These are phyloP conservation scores for Oncorhynchus tshawytscha DNA, from an alignment of 2,113 vertebrate genomes.

Conservation along the genomic window DNA sequence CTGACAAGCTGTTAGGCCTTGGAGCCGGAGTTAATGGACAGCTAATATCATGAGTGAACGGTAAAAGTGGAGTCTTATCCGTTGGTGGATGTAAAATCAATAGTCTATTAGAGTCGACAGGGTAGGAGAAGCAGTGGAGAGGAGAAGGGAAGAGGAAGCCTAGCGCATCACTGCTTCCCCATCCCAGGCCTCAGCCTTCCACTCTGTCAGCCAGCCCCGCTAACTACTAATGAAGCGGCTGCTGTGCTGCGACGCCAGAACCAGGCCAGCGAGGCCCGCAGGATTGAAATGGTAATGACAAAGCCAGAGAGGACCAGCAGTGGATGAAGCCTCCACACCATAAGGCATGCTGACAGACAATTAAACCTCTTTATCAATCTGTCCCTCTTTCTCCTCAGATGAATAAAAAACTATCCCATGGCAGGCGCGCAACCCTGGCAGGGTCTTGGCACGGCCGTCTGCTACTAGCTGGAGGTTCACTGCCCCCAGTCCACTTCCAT, in stretches of 20 bases:
- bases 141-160: neutral
- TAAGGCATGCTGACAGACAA: constrained; percentile 79
- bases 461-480: neutral
- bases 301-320: constrained; percentile 61
- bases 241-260: constrained; percentile 53
- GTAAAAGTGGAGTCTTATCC: constrained; percentile 82
- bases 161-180: neutral
- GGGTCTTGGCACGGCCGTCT: neutral
- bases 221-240: constrained; percentile 73
- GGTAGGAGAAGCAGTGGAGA: constrained; percentile 26
- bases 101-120: constrained; percentile 90
- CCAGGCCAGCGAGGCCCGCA: constrained; percentile 55
- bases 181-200: neutral
- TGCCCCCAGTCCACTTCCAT: neutral
- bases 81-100: constrained; percentile 90
- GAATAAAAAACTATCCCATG: neutral
- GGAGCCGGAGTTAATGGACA: constrained; percentile 85
- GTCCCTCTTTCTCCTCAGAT: constrained; percentile 57
- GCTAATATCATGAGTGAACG: constrained; percentile 89
- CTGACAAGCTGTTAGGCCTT: constrained; percentile 71
- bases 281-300: constrained; percentile 76
- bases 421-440: neutral
- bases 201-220: neutral
- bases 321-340: constrained; percentile 75
- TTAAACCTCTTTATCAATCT: constrained; percentile 80